Evolutionary conservation across 2,797 vertebrate species (phyloP).

Genomic region (Pantherophis alleghaniensis): DNA sequence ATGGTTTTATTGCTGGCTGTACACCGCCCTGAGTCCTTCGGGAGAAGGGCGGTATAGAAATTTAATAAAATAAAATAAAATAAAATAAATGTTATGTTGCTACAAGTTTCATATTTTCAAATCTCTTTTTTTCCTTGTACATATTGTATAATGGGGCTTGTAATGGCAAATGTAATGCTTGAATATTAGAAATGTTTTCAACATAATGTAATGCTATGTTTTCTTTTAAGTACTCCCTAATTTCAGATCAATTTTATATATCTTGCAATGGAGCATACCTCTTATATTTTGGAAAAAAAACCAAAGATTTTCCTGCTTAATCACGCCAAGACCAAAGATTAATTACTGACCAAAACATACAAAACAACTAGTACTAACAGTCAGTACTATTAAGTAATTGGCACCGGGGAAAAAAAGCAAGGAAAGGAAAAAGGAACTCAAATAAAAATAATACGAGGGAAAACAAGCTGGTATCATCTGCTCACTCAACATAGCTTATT

Average conservation of each 20-base stretch:
- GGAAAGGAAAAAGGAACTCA: neutral
- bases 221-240: neutral
- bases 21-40: no score
- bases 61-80: no score
- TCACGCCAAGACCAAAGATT: neutral
- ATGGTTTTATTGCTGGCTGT: no score
- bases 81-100: neutral
- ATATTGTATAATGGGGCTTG: neutral
- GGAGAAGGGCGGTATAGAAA: no score
- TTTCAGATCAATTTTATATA: neutral
- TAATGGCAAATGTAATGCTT: neutral
- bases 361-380: neutral
- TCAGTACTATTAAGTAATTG: neutral
- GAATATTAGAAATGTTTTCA: neutral
- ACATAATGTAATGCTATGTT: neutral
- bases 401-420: neutral
- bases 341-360: neutral
- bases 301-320: neutral
- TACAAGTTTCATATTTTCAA: neutral
- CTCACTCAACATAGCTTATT: neutral
- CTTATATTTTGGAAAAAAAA: neutral
- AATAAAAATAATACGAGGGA: neutral
- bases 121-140: neutral
- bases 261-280: neutral
- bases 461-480: neutral